A percentile compares a stretch with the other conserved stretches of the same genome.
Conservation (phyloP, 2,113 vertebrate genomes). For the Azemiops feae region DNA sequence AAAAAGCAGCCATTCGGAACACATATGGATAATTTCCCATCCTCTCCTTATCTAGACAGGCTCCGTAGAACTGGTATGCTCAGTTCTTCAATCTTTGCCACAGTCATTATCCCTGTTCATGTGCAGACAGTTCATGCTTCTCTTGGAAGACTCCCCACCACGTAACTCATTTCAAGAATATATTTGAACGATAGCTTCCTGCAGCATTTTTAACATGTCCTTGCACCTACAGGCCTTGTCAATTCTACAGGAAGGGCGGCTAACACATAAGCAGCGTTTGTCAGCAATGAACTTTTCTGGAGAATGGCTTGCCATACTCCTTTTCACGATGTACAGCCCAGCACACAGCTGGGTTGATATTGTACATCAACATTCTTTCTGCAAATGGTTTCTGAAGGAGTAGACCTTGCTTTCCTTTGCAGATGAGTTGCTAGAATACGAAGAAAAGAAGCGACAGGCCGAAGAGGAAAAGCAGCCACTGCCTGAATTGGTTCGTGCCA, state of each 20-base stretch:
- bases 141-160: not conserved
- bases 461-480: slow-evolving; percentile 82
- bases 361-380: not conserved
- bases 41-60: not conserved
- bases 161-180: not conserved
- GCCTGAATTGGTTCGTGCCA: slow-evolving; percentile 85
- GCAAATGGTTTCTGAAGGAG: not conserved
- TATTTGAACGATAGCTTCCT: not conserved
- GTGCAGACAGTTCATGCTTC: not conserved
- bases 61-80: not conserved
- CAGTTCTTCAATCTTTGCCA: not conserved
- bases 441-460: slow-evolving; percentile 87
- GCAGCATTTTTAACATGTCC: not conserved
- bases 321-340: not conserved
- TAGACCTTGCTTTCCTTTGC: slow-evolving; percentile 33
- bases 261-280: not conserved
- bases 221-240: not conserved
- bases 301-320: too few species aligned
- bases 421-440: slow-evolving; percentile 94
- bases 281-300: too few species aligned
- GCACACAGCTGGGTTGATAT: not conserved
- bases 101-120: not conserved
- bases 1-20: not conserved
- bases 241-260: not conserved
- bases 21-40: not conserved